Percentiles rank a stretch among this genome's conserved stretches.
Conservation (phyloP, 2,113 vertebrate species). For the Paradoxurus hermaphroditus region DNA sequence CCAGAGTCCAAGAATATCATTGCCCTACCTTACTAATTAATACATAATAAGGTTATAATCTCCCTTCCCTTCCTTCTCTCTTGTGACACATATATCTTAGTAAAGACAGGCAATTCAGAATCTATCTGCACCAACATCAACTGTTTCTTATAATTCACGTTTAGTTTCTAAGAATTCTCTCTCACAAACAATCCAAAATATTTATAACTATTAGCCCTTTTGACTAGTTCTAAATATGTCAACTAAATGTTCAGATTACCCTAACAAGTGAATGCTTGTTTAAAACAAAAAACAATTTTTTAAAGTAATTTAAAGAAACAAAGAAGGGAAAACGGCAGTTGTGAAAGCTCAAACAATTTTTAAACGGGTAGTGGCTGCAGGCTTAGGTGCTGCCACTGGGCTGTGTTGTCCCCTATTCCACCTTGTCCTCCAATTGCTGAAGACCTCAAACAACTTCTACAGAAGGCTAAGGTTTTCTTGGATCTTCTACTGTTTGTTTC, state of each 20-base stretch:
- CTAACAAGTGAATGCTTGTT: not conserved
- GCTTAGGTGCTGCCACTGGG: not conserved
- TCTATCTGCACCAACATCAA: not conserved
- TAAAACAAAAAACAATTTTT: not conserved
- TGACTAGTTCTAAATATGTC: conserved; percentile 39
- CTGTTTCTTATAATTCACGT: not conserved
- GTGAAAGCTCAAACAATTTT: conserved; percentile 39
- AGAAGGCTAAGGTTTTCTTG: conserved; percentile 40
- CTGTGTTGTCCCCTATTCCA: not conserved
- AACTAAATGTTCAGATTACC: conserved; percentile 13
- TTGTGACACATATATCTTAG: not conserved
- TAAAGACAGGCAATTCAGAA: not conserved
- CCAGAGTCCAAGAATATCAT: conserved; percentile 22
- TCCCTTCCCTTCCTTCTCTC: not conserved
- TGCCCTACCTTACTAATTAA: not conserved
- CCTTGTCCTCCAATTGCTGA: not conserved
- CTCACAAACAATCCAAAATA: conserved; percentile 30
- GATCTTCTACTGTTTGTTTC: conserved; percentile 21
- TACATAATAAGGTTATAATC: not conserved
- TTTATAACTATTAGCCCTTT: conserved; percentile 11
- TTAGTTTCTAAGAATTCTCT: conserved; percentile 32
- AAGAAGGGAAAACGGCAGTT: not conserved
- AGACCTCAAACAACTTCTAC: not conserved
- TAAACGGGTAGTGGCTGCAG: not conserved
- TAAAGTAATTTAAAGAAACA: conserved; percentile 27